A percentile compares a stretch with the other conserved stretches of the same genome.
These are phyloP conservation scores for Furcula furcula DNA, from an alignment of 2,888 invertebrate genomes.

Conservation along the genomic window DNA sequence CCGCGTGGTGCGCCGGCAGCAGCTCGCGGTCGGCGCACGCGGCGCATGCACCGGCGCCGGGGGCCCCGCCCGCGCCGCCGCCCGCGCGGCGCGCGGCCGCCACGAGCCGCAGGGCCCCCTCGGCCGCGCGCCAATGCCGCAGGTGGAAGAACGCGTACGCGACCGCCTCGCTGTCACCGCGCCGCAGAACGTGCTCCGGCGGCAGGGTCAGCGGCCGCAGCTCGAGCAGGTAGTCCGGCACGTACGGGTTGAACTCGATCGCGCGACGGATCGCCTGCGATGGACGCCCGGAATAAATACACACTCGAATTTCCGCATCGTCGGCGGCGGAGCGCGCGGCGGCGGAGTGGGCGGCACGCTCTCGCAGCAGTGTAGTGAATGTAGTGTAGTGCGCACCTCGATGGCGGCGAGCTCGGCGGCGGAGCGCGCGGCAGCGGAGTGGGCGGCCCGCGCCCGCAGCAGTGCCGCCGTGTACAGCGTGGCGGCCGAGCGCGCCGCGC, in stretches of 20 bases:
- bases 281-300: neutral
- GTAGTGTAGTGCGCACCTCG: constrained; percentile 71
- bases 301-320: neutral
- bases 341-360: constrained; percentile 67
- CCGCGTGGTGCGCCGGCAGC: constrained; percentile 93
- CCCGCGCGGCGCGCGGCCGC: constrained; percentile 93
- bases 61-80: constrained; percentile 84
- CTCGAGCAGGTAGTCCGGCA: constrained; percentile 97
- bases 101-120: constrained; percentile 95
- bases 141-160: constrained; percentile 98
- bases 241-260: constrained; percentile 98
- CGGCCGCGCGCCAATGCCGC: constrained; percentile 97
- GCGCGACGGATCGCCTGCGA: constrained; percentile 86
- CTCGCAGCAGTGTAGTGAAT: too few relatives aligned
- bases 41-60: constrained; percentile 96
- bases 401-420: constrained; percentile 97
- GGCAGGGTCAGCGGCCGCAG: constrained; percentile 97
- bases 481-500: constrained; percentile 95
- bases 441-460: constrained; percentile 94
- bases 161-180: constrained; percentile 98
- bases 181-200: constrained; percentile 97
- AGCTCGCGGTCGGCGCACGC: constrained; percentile 88
- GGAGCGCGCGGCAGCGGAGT: constrained; percentile 90
- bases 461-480: constrained; percentile 97
- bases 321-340: constrained; percentile 50